Evolutionary conservation across 2,113 vertebrate genomes (phyloP).

Genomic region (Neomonachus schauinslandi): DNA sequence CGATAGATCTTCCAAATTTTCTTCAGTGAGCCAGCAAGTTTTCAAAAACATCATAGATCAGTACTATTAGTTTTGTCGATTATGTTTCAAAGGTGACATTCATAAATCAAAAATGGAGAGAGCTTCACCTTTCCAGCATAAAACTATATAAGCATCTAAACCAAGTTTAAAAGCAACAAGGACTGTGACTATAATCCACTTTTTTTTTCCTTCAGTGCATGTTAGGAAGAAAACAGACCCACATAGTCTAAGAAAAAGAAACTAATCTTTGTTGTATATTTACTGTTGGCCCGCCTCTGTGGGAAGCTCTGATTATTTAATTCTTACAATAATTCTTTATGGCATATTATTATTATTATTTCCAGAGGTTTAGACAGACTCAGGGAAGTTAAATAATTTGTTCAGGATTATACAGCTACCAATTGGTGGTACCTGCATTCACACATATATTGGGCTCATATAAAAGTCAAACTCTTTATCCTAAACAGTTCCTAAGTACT

Average conservation of each 20-base stretch:
- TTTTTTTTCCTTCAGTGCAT: background rate
- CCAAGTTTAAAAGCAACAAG: background rate
- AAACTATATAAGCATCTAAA: constrained; percentile 20
- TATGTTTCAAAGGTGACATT: background rate
- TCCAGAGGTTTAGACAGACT: background rate
- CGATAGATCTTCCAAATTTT: background rate
- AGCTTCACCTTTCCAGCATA: background rate
- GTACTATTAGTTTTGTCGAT: background rate
- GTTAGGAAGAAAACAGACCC: background rate
- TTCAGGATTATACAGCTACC: background rate
- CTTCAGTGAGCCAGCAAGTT: background rate
- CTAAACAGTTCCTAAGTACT: background rate
- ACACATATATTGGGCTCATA: background rate
- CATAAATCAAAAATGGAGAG: background rate
- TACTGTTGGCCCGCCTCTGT: background rate
- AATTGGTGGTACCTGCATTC: background rate
- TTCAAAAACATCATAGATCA: background rate
- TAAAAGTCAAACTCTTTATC: background rate
- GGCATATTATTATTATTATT: background rate
- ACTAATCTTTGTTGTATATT: background rate
- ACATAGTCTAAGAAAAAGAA: background rate
- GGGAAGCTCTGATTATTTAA: background rate
- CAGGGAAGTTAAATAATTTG: background rate
- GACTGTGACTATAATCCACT: background rate
- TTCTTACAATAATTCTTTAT: background rate